Percentiles rank a stretch among this genome's conserved stretches.
Evolutionary conservation across 2,113 vertebrate genomes (phyloP).

Genomic region (Tursiops truncatus): DNA sequence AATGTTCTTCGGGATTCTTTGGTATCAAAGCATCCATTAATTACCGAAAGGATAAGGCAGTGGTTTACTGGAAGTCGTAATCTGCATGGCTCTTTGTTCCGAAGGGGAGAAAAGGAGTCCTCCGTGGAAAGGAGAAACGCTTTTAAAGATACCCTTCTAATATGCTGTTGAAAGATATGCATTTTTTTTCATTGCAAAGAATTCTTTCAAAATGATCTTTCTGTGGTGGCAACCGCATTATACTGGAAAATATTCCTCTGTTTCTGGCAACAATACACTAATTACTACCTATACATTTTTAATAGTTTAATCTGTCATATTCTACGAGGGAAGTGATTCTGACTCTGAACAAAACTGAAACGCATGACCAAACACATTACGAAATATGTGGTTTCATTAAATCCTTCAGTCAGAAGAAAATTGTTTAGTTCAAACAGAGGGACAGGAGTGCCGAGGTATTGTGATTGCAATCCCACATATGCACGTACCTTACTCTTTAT

Average conservation of each 20-base stretch:
- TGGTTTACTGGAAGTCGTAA: constrained; percentile 49
- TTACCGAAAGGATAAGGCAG: constrained; percentile 61
- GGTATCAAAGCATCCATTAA: constrained; percentile 73
- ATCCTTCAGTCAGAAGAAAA: constrained; percentile 74
- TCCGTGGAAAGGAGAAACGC: constrained; percentile 43
- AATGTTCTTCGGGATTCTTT: constrained; percentile 74
- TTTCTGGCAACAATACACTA: constrained; percentile 82
- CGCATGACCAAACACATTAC: constrained; percentile 78
- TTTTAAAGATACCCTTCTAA: constrained; percentile 65
- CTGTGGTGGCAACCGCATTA: constrained; percentile 76
- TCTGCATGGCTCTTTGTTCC: constrained; percentile 54
- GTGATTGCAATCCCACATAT: constrained; percentile 40
- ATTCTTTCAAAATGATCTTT: constrained; percentile 79
- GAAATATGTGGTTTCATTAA: constrained; percentile 83
- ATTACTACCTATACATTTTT: constrained; percentile 86
- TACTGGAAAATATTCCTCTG: constrained; percentile 75
- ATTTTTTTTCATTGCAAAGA: constrained; percentile 63
- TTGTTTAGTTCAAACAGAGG: constrained; percentile 67
- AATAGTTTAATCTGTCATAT: constrained; percentile 86
- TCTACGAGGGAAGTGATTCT: constrained; percentile 78
- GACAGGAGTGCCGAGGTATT: constrained; percentile 60
- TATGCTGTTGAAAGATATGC: constrained; percentile 71
- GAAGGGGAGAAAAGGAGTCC: neutral
- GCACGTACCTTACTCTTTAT: neutral
- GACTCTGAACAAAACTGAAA: constrained; percentile 82